Evolutionary conservation across 2,888 invertebrate genomes (phyloP).

Genomic region (Plemyria rubiginata): DNA sequence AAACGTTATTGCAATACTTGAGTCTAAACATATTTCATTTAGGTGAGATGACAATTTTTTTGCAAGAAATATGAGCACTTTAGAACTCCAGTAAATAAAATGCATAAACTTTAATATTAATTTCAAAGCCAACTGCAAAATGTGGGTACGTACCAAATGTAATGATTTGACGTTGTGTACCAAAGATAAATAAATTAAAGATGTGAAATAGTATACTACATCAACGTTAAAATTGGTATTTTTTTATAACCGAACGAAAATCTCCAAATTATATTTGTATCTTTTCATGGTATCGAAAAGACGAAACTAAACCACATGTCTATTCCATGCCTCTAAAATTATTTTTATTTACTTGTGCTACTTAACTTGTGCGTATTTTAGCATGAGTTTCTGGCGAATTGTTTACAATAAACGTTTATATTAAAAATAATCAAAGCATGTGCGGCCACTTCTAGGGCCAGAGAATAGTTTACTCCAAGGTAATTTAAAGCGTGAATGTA

Average conservation of each 20-base stretch:
- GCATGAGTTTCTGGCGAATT: constrained; percentile 5
- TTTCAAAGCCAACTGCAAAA: too few species aligned
- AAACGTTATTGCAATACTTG: background rate
- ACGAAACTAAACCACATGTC: too few species aligned
- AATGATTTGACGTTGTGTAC: too few species aligned
- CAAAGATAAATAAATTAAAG: too few species aligned
- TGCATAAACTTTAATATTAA: too few species aligned
- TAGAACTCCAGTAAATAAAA: background rate
- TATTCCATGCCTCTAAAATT: background rate
- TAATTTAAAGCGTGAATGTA: constrained; percentile 24
- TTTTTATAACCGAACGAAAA: too few species aligned
- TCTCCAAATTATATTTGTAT: too few species aligned
- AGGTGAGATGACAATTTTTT: background rate
- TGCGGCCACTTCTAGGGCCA: constrained; percentile 17
- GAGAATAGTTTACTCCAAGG: constrained; percentile 27
- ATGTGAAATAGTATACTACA: too few species aligned
- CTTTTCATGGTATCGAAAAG: too few species aligned
- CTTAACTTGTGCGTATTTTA: background rate
- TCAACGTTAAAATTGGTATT: too few species aligned
- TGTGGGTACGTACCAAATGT: too few species aligned
- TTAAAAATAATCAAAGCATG: constrained; percentile 13
- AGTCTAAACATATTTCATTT: background rate
- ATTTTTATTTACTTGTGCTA: background rate
- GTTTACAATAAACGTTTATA: constrained; percentile 13
- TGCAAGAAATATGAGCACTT: background rate